Evolutionary conservation across 2,797 vertebrate species (phyloP).

Genomic region (Etheostoma nigrum): DNA sequence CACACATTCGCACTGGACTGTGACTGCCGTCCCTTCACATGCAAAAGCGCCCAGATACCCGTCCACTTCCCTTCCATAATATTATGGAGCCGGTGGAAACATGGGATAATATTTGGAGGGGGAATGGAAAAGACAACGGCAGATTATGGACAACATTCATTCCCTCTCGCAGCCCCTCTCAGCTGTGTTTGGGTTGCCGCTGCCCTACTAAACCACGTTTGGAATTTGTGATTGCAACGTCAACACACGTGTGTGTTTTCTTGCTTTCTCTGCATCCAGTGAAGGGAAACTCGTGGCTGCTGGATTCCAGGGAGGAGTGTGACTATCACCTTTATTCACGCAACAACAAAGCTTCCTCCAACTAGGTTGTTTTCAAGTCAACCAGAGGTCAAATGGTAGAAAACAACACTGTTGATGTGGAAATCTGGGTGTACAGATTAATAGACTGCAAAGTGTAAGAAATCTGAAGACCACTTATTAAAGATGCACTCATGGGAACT

Average conservation of each 20-base stretch:
- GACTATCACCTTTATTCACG: not conserved
- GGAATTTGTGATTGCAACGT: conserved; percentile 77
- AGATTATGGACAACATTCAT: conserved; percentile 65
- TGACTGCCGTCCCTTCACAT: conserved; percentile 39
- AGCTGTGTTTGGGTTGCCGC: conserved; percentile 58
- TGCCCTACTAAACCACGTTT: conserved; percentile 54
- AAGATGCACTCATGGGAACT: not conserved
- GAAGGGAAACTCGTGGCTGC: not conserved
- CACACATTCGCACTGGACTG: conserved; percentile 13
- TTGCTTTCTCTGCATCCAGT: conserved; percentile 39
- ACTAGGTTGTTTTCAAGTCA: not conserved
- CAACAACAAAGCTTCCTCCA: not conserved
- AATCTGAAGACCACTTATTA: not conserved
- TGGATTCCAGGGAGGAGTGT: conserved; percentile 1
- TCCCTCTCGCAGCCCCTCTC: conserved; percentile 8
- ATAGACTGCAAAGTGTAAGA: not conserved
- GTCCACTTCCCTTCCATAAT: conserved; percentile 73
- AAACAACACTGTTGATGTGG: not conserved
- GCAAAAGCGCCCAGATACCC: conserved; percentile 45
- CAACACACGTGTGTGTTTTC: conserved; percentile 68
- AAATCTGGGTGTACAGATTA: not conserved
- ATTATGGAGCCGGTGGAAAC: conserved; percentile 77
- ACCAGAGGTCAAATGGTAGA: not conserved
- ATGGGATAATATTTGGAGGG: conserved; percentile 74
- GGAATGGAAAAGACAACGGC: conserved; percentile 72